phyloP scores from a whole-genome alignment of 2,113 vertebrate species.

The Stigmatopora nigra region DNA sequence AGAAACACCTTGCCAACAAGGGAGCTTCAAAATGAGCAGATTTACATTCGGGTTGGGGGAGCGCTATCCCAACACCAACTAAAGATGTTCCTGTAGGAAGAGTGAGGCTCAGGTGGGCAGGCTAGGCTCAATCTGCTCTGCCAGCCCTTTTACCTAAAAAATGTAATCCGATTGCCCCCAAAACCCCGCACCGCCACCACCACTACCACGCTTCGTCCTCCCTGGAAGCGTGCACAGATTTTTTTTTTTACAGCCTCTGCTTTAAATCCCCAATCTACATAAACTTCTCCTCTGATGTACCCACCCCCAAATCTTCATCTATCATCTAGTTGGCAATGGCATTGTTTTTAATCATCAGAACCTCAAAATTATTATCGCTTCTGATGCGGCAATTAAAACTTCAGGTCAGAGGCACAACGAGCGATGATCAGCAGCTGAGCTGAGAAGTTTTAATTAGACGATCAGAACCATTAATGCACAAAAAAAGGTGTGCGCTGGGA shows the following conservation, averaged over 20 bases:
- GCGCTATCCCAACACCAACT: slow-evolving; percentile 39
- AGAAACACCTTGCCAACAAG: slow-evolving; percentile 41
- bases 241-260: slow-evolving; percentile 34
- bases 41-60: slow-evolving; percentile 49
- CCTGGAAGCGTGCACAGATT: slow-evolving; percentile 12
- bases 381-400: slow-evolving; percentile 81
- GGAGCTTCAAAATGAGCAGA: slow-evolving; percentile 44
- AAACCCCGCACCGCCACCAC: not conserved
- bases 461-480: slow-evolving; percentile 84
- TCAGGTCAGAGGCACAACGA: slow-evolving; percentile 81
- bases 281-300: slow-evolving; percentile 49
- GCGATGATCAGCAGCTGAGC: slow-evolving; percentile 79
- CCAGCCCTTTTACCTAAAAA: slow-evolving; percentile 16
- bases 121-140: slow-evolving; percentile 45
- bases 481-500: slow-evolving; percentile 82
- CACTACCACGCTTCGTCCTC: slow-evolving; percentile 2
- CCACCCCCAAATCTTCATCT: slow-evolving; percentile 59
- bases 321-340: slow-evolving; percentile 74
- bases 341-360: slow-evolving; percentile 83
- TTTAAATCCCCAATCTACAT: slow-evolving; percentile 42
- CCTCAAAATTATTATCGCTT: slow-evolving; percentile 80
- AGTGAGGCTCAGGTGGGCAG: slow-evolving; percentile 38
- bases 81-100: slow-evolving; percentile 49
- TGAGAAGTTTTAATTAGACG: slow-evolving; percentile 83
- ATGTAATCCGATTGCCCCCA: not conserved